Evolutionary conservation across 2,888 invertebrate species (phyloP).

Genomic region (Campoplex nolae): DNA sequence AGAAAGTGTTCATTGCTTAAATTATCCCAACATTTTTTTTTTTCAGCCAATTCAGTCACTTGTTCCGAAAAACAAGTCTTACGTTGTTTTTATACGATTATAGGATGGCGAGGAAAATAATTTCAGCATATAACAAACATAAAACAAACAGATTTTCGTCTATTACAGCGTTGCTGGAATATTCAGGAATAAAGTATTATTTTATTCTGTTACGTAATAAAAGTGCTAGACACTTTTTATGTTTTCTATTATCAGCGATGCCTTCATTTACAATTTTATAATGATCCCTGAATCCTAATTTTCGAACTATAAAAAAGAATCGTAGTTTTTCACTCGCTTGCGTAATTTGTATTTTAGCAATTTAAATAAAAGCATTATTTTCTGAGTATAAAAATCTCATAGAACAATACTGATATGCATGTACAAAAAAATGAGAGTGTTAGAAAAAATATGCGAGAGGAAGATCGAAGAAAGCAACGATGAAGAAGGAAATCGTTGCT

Average conservation of each 20-base stretch:
- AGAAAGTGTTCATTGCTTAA: constrained; percentile 15
- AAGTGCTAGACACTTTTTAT: background rate
- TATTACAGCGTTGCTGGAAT: background rate
- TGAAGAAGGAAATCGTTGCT: constrained; percentile 58
- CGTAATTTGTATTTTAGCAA: background rate
- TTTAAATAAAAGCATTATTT: background rate
- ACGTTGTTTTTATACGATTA: background rate
- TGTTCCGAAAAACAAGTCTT: constrained; percentile 3
- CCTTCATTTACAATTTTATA: background rate
- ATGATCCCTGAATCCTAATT: background rate
- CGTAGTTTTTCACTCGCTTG: background rate
- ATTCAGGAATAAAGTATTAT: too few relatives aligned
- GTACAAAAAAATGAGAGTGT: constrained; percentile 14
- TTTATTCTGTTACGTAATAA: background rate
- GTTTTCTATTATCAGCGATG: background rate
- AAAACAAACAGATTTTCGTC: background rate
- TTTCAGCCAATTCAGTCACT: background rate
- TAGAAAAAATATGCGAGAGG: constrained; percentile 39
- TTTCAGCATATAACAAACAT: background rate
- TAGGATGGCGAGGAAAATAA: background rate
- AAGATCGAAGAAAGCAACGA: constrained; percentile 60
- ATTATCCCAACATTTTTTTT: constrained; percentile 3
- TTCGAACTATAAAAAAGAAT: background rate
- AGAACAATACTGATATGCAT: background rate
- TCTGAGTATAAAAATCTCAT: background rate